Evolutionary conservation across 2,888 invertebrate genomes (phyloP).

Genomic region (Drosophila eohydei): DNA sequence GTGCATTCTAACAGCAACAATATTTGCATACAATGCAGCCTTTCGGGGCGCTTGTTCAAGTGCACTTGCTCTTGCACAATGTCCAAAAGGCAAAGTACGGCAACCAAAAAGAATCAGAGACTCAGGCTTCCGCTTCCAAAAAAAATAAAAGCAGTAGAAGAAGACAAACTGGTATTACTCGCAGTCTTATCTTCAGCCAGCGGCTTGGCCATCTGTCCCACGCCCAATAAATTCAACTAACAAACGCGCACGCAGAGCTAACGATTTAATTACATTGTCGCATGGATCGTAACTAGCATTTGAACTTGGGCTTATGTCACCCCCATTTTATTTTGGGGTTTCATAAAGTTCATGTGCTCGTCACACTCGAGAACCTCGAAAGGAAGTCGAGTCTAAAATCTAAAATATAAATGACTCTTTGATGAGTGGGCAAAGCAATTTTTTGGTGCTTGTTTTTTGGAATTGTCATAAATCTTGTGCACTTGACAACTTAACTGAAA

Average conservation of each 20-base stretch:
- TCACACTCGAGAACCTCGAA: slow-evolving; percentile 74
- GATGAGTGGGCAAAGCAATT: slow-evolving; percentile 60
- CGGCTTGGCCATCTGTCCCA: slow-evolving; percentile 68
- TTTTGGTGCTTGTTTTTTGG: slow-evolving; percentile 23
- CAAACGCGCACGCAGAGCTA: slow-evolving; percentile 49
- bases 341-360: slow-evolving; percentile 63
- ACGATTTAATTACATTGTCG: slow-evolving; percentile 51
- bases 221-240: slow-evolving; percentile 64
- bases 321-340: slow-evolving; percentile 18
- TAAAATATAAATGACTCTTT: slow-evolving; percentile 68
- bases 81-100: slow-evolving; percentile 24
- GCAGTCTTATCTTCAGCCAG: slow-evolving; percentile 44
- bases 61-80: slow-evolving; percentile 73
- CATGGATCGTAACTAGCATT: slow-evolving; percentile 45
- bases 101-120: slow-evolving; percentile 19
- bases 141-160: slow-evolving; percentile 12
- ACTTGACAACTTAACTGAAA: slow-evolving; percentile 52
- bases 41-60: slow-evolving; percentile 58
- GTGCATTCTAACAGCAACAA: slow-evolving; percentile 9
- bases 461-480: slow-evolving; percentile 66
- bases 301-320: slow-evolving; percentile 82
- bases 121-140: slow-evolving; percentile 9
- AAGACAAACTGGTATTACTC: slow-evolving; percentile 20
- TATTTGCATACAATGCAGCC: slow-evolving; percentile 72
- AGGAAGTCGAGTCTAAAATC: slow-evolving; percentile 67